Evolutionary conservation across 2,888 invertebrate species (phyloP).

Genomic region (Micropterix aruncella): DNA sequence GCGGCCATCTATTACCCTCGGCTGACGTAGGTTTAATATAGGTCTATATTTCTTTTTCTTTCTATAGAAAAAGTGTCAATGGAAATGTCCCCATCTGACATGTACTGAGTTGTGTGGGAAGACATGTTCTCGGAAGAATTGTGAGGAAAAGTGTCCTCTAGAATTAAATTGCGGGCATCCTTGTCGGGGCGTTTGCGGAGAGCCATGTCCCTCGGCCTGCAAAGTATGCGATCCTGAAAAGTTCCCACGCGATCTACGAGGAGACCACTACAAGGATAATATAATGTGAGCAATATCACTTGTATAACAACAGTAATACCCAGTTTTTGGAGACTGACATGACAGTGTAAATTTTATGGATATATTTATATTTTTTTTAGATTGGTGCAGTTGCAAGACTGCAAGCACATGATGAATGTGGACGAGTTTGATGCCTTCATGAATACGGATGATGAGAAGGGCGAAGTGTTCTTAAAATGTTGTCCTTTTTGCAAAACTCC

Average conservation of each 20-base stretch:
- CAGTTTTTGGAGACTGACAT: slow-evolving; percentile 20
- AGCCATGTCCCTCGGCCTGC: slow-evolving; percentile 49
- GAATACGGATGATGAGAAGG: slow-evolving; percentile 1
- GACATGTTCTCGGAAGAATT: slow-evolving; percentile 29
- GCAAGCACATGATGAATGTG: slow-evolving; percentile 20
- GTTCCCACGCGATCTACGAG: too few relatives aligned
- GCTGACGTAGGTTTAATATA: too few relatives aligned
- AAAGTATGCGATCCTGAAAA: slow-evolving; percentile 36
- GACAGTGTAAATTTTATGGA: slow-evolving; percentile 10
- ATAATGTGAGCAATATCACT: too few relatives aligned
- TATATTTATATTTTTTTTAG: slow-evolving; percentile 14
- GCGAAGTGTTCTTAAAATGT: slow-evolving; percentile 3
- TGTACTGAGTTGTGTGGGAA: too few relatives aligned
- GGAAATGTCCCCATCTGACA: too few relatives aligned
- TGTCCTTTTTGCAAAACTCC: slow-evolving; percentile 34
- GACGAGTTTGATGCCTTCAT: slow-evolving; percentile 18
- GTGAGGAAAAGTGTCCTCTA: slow-evolving; percentile 25
- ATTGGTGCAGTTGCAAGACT: slow-evolving; percentile 21
- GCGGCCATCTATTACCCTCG: too few relatives aligned
- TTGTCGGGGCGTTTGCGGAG: slow-evolving; percentile 63
- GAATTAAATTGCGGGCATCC: slow-evolving; percentile 38
- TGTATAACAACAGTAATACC: too few relatives aligned
- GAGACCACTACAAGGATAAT: too few relatives aligned
- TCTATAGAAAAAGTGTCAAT: too few relatives aligned
- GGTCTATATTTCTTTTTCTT: too few relatives aligned